Percentiles rank a stretch among this genome's conserved stretches.
Conservation (phyloP, 2,888 invertebrate species). For the Psylliodes chrysocephalus region DNA sequence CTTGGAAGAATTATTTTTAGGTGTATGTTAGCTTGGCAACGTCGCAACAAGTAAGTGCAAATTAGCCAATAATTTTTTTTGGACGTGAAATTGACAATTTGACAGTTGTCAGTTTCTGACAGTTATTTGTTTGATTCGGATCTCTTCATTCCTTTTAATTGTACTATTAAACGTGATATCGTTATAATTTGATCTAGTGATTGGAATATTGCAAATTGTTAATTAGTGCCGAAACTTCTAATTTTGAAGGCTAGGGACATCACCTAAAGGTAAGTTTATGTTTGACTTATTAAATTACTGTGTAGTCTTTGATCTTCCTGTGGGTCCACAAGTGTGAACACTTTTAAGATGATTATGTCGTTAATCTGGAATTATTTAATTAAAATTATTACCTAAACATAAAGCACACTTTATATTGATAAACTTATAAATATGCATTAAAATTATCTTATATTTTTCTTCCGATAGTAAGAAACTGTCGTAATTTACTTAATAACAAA, state of each 20-base stretch:
- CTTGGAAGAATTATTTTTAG: too few species aligned
- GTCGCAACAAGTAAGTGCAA: neutral
- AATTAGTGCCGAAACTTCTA: constrained; percentile 10
- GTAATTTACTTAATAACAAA: too few species aligned
- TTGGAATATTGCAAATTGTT: constrained; percentile 27
- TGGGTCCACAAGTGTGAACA: constrained; percentile 23
- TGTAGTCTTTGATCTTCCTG: constrained; percentile 24
- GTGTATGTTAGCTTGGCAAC: too few species aligned
- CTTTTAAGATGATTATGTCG: neutral
- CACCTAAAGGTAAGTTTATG: constrained; percentile 18
- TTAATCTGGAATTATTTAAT: constrained; percentile 17
- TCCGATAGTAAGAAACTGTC: neutral
- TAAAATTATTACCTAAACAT: neutral
- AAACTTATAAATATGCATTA: neutral
- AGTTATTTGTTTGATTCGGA: constrained; percentile 39
- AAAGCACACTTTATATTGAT: neutral
- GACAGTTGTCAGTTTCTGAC: constrained; percentile 38
- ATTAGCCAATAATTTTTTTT: neutral
- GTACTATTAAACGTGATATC: constrained; percentile 28
- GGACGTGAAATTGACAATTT: neutral
- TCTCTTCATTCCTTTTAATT: constrained; percentile 25
- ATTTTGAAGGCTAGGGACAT: constrained; percentile 2
- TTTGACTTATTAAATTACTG: constrained; percentile 11
- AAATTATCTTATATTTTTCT: neutral
- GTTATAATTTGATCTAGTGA: constrained; percentile 14